These are phyloP conservation scores for Caenorhabditis macrosperma DNA, from an alignment of 2,888 invertebrate species.

Conservation along the genomic window DNA sequence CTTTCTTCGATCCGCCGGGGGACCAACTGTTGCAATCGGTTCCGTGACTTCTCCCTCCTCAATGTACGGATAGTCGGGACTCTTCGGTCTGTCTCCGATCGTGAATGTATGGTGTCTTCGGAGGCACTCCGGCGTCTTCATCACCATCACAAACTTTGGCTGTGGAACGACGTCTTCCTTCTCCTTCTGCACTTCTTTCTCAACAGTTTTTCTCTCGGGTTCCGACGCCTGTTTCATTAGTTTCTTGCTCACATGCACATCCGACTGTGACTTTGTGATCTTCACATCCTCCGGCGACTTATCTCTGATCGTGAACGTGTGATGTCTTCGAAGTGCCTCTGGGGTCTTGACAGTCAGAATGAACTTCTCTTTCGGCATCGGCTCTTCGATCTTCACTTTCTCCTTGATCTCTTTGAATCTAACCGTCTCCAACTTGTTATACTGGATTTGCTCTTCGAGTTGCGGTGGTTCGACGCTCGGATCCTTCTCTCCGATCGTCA, in stretches of 20 bases:
- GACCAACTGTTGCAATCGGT: slow-evolving; percentile 67
- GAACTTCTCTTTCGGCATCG: slow-evolving; percentile 32
- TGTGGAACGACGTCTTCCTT: slow-evolving; percentile 29
- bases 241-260: slow-evolving; percentile 47
- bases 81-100: slow-evolving; percentile 62
- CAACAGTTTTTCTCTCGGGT: slow-evolving; percentile 39
- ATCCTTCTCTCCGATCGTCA: slow-evolving; percentile 49
- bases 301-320: slow-evolving; percentile 55
- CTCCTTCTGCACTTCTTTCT: slow-evolving; percentile 12
- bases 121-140: slow-evolving; percentile 61
- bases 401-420: slow-evolving; percentile 47
- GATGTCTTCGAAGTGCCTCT: slow-evolving; percentile 58
- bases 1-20: slow-evolving; percentile 59
- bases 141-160: slow-evolving; percentile 56
- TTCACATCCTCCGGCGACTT: slow-evolving; percentile 36
- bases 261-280: slow-evolving; percentile 44
- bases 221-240: slow-evolving; percentile 40
- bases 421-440: slow-evolving; percentile 42
- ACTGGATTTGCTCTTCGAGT: slow-evolving; percentile 36
- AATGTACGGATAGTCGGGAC: slow-evolving; percentile 66
- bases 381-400: slow-evolving; percentile 20
- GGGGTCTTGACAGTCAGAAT: slow-evolving; percentile 52
- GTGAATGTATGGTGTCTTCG: slow-evolving; percentile 66
- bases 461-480: neutral
- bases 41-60: slow-evolving; percentile 67